Evolutionary conservation across 53 echinoderm and acorn worm species (phyloP), one percentile per base, ranked within the genome.

Genomic region (Arbacia lixula): DNA sequence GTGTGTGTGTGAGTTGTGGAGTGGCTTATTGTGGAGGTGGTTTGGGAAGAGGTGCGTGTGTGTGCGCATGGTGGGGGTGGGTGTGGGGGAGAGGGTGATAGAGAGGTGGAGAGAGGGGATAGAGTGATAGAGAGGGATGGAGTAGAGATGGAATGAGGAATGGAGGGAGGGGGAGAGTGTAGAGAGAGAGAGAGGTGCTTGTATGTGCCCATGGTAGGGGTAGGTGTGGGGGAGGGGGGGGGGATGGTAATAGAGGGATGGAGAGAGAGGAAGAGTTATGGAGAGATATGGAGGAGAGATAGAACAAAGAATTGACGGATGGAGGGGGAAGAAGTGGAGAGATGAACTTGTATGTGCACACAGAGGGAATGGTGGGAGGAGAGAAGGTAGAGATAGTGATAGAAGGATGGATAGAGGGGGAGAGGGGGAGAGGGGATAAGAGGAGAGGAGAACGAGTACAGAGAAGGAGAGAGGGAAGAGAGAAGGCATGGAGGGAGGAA

Each of bases 21-120:
- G 69, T 43, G 69, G 69, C 46, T 69, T 69, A 69, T 17, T 40
- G 27, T 42, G 12, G 42, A 24, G 40, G 43, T 29, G 25, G 25
- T 4, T 27, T 69, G 69, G 11, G 28, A 43, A 3, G 14, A 16
- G 25, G 14, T 27, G 40, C 36, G 69, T 43, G 43, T 69, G 36
- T 43, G 29, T 42, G 74, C 50, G n/a, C 54, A 50, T 26, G 69
- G 69, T 42, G 4, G 69, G 69, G 35, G 37, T 6, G 21, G 36
- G 37, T 9, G 4, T 11, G 1, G 11, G 11, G 25, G 5, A 39
- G 8, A 27, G n/a, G n/a, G n/a, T n/a, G n/a, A n/a, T n/a, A n/a
- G n/a, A n/a, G n/a, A n/a, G n/a, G n/a, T n/a, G n/a, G n/a, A n/a
- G 43, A 43, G 69, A 69, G 4, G 69, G 69, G 35, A 66, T 6